A percentile compares a stretch with the other conserved stretches of the same genome.
phyloP scores from a whole-genome alignment of 2,888 invertebrate species.

The Polydrusus tereticollis region DNA sequence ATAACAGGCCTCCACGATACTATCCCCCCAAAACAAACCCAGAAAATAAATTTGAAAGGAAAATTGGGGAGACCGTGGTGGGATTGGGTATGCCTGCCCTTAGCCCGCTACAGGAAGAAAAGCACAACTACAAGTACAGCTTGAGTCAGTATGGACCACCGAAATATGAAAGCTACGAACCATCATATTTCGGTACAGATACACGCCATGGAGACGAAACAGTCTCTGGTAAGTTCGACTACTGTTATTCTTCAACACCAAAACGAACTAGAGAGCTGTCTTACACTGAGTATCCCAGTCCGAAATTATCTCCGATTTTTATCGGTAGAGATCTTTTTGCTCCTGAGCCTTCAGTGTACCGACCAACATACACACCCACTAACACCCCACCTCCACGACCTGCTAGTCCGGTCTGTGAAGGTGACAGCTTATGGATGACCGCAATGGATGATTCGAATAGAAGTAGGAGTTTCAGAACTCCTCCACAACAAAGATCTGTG shows the following conservation, averaged over 20 bases:
- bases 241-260: conserved; percentile 7
- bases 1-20: conserved; percentile 15
- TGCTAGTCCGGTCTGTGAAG: too few relatives aligned
- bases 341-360: not conserved
- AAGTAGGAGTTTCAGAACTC: too few relatives aligned
- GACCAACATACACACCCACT: not conserved
- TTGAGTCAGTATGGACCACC: conserved; percentile 21
- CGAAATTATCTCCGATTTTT: not conserved
- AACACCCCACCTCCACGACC: not conserved
- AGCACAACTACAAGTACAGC: conserved; percentile 6
- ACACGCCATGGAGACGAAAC: not conserved
- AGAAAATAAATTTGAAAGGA: conserved; percentile 12
- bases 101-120: conserved; percentile 26
- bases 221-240: conserved; percentile 21
- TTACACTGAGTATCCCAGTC: conserved; percentile 3
- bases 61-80: conserved; percentile 18
- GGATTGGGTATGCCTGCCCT: conserved; percentile 14
- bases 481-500: not conserved
- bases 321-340: conserved; percentile 19
- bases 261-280: not conserved
- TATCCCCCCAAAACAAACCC: conserved; percentile 29
- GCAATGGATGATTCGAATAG: too few relatives aligned
- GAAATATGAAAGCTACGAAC: conserved; percentile 2
- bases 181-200: conserved; percentile 13
- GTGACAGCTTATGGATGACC: too few relatives aligned